phyloP scores from a whole-genome alignment of 2,888 invertebrate species.

The Thecocarcelia acutangulata region DNA sequence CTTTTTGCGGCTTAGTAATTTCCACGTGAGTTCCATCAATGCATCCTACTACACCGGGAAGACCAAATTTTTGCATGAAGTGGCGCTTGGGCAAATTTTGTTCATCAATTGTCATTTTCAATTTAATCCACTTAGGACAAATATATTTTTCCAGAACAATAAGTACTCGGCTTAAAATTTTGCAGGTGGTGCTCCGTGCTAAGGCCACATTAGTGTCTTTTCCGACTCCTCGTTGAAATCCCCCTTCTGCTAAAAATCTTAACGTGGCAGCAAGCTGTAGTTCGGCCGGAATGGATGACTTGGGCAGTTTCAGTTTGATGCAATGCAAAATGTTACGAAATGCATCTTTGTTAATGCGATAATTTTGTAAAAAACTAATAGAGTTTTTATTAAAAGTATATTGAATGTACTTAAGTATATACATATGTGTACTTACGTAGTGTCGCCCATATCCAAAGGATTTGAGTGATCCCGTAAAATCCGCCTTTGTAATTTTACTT shows the following conservation, averaged over 20 bases:
- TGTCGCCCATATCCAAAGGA: conserved; percentile 16
- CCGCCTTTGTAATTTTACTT: conserved; percentile 23
- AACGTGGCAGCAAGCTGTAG: conserved; percentile 26
- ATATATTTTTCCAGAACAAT: conserved; percentile 33
- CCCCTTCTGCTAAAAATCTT: conserved; percentile 23
- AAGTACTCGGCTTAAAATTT: conserved; percentile 27
- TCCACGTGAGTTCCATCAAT: conserved; percentile 1
- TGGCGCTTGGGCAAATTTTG: conserved; percentile 24
- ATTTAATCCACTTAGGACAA: too few species aligned
- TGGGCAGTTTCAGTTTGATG: conserved; percentile 3
- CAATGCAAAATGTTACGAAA: conserved; percentile 14
- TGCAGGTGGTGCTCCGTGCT: conserved; percentile 16
- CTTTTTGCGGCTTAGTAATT: background rate
- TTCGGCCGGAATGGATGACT: conserved; percentile 15
- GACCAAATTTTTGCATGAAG: conserved; percentile 18
- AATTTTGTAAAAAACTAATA: conserved; percentile 4
- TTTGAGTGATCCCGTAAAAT: conserved; percentile 31
- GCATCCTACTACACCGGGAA: conserved; percentile 3
- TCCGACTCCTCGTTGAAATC: conserved; percentile 8
- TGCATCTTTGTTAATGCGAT: conserved; percentile 11
- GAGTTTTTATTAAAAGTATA: conserved; percentile 8
- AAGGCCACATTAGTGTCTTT: conserved; percentile 22
- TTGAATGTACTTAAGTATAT: conserved; percentile 8
- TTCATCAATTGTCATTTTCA: background rate
- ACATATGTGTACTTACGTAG: conserved; percentile 13